Evolutionary conservation across 2,888 invertebrate genomes (phyloP), one percentile per base, ranked within the genome.

Genomic region (Onchidella celtica): DNA sequence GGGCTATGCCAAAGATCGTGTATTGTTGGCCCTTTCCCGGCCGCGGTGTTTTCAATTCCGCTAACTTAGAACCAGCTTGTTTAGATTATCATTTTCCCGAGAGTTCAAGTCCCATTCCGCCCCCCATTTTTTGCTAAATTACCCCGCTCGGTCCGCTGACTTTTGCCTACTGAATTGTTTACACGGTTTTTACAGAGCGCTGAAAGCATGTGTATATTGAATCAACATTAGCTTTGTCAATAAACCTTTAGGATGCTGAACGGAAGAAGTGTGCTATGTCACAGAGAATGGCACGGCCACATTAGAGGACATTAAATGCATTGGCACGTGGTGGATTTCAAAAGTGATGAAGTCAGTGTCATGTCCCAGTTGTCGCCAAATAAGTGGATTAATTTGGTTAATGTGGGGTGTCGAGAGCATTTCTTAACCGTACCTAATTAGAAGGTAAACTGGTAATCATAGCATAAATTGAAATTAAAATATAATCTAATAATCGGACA

Each of bases 121-220:
- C 34, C 55, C 70, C 47, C n/a, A 29, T n/a, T 72, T 21, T 72
- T n/a, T 34, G 57, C 57, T 72, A 57, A 72, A 55, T 72, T 72
- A 72, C 21, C 72, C 70, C 57, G 3, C 40, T 55, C 6, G 17
- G 32, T 38, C 47, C 27, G 40, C 47, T 47, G 69, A 69, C 21
- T 40, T 27, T 69, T 69, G 29, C 29, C 36, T 21, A 29, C 40
- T 69, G 29, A 69, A 40, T 47, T 69, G 29, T 36, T 66, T 34
- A 66, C 3, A 3, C 38, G 29, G 9, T 24, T 21, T 32, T 24
- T 40, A 68, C 68, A 3, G 11, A 21, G 68, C 40, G 3, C 29
- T 63, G 63, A 63, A 63, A 63, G 63, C 63, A 32, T 29, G 63
- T 32, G 63, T 63, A 32, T 63, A 68, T 24, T 21, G 38, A 68